Evolutionary conservation across 2,113 vertebrate genomes (phyloP).

Genomic region (Ondatra zibethicus): DNA sequence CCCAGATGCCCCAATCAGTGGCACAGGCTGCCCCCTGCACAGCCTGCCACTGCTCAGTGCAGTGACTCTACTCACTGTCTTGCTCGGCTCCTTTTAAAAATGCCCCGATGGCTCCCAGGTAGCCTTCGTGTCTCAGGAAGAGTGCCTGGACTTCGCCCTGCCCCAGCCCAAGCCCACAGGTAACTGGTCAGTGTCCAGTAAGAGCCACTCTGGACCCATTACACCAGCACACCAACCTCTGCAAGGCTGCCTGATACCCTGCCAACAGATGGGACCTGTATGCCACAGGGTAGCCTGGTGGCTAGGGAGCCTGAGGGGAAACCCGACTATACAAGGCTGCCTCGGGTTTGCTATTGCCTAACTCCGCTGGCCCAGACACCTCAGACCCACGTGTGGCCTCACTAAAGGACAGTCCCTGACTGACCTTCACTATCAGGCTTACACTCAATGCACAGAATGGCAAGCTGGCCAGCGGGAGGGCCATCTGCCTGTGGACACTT

Average conservation of each 20-base stretch:
- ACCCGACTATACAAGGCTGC: accelerated
- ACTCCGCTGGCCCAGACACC: neutral
- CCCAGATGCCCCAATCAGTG: neutral
- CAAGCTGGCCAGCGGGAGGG: neutral
- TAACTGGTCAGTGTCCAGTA: slow-evolving; percentile 57
- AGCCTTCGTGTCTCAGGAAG: slow-evolving; percentile 98
- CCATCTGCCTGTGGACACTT: accelerated
- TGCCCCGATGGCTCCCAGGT: slow-evolving; percentile 97
- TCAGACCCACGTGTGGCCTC: accelerated
- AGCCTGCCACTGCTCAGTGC: neutral
- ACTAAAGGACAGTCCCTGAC: accelerated
- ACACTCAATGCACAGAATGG: accelerated
- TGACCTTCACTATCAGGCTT: accelerated
- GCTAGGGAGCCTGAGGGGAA: neutral
- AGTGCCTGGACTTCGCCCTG: slow-evolving; percentile 99
- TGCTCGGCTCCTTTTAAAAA: slow-evolving; percentile 99
- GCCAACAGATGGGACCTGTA: accelerated
- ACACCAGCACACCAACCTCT: neutral
- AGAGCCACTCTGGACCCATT: neutral
- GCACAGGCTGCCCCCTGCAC: neutral
- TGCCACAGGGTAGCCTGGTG: accelerated
- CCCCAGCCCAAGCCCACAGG: slow-evolving; percentile 78
- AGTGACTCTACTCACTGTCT: slow-evolving; percentile 93
- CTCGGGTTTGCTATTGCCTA: neutral
- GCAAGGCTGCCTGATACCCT: accelerated